phyloP scores from a whole-genome alignment of 2,888 invertebrate species.

The Isoperla grammatica region DNA sequence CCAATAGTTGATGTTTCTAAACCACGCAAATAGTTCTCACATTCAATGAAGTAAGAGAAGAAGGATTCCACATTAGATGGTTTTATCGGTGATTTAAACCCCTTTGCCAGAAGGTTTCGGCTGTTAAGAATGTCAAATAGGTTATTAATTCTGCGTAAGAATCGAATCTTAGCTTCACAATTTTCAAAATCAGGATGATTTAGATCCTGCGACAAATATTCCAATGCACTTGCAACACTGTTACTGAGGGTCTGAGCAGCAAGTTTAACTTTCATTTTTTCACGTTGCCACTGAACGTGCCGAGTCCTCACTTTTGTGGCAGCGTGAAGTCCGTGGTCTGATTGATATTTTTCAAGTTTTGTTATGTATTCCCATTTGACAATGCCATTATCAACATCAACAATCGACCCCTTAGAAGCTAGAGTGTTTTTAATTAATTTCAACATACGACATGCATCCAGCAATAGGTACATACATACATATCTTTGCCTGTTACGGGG shows the following conservation, averaged over 20 bases:
- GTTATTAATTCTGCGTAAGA: slow-evolving; percentile 17
- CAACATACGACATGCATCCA: slow-evolving; percentile 31
- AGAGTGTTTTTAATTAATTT: slow-evolving; percentile 30
- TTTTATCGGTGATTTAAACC: neutral
- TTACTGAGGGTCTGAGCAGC: no score
- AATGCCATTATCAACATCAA: slow-evolving; percentile 19
- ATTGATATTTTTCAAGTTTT: slow-evolving; percentile 24
- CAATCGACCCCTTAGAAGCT: slow-evolving; percentile 5
- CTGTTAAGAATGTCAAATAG: slow-evolving; percentile 26
- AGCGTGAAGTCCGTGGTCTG: slow-evolving; percentile 26
- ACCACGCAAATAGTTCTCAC: no score
- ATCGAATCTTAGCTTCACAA: slow-evolving; percentile 23
- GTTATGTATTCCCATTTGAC: slow-evolving; percentile 27
- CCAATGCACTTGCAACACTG: slow-evolving; percentile 22
- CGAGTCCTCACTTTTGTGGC: slow-evolving; percentile 26
- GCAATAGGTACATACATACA: slow-evolving; percentile 26
- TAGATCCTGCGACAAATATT: slow-evolving; percentile 19
- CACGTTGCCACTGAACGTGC: no score
- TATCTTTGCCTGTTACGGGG: slow-evolving; percentile 18
- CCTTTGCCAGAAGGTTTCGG: neutral
- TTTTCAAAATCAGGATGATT: slow-evolving; percentile 12
- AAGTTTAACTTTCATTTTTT: no score
- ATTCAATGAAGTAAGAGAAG: no score
- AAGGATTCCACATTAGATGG: neutral
- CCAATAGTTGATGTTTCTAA: no score